Evolutionary conservation across 2,797 vertebrate genomes (phyloP).

Genomic region (Oreochromis mossambicus): DNA sequence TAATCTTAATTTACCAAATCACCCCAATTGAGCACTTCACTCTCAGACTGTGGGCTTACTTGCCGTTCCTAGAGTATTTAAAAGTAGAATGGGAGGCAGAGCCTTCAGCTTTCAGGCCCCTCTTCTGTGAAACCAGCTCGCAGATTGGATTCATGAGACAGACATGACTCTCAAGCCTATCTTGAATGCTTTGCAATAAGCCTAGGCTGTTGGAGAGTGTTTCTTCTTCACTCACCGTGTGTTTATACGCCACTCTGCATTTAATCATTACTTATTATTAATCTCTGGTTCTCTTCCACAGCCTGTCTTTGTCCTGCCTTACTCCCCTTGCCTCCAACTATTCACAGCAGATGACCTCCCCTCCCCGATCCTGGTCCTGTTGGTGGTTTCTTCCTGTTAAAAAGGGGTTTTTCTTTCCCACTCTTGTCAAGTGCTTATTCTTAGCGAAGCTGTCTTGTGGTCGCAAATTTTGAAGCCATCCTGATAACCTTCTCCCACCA

Average conservation of each 20-base stretch:
- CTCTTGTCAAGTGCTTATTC: too few relatives aligned
- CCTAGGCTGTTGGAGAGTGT: neutral
- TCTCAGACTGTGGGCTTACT: neutral
- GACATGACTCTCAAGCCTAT: rapidly evolving
- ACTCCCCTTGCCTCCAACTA: too few relatives aligned
- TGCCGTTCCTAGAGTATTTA: neutral
- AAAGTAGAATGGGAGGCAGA: too few relatives aligned
- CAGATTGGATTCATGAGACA: neutral
- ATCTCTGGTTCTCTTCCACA: neutral
- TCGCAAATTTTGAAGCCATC: too few relatives aligned
- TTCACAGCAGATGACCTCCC: too few relatives aligned
- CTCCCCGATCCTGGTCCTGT: too few relatives aligned
- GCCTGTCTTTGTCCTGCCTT: too few relatives aligned
- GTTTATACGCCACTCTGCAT: neutral
- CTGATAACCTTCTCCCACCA: too few relatives aligned
- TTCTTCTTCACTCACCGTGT: neutral
- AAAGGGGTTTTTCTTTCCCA: too few relatives aligned
- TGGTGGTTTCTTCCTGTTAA: too few relatives aligned
- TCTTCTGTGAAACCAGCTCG: neutral
- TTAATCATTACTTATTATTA: neutral
- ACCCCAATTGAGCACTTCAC: neutral
- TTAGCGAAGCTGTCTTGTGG: too few relatives aligned
- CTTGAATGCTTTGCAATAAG: neutral
- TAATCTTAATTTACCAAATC: neutral
- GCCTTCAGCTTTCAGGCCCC: neutral